A percentile compares a stretch with the other conserved stretches of the same genome.
Evolutionary conservation across 92 coral and sea anemone genomes (phyloP).

Genomic region (Umimayanthus kanabou): DNA sequence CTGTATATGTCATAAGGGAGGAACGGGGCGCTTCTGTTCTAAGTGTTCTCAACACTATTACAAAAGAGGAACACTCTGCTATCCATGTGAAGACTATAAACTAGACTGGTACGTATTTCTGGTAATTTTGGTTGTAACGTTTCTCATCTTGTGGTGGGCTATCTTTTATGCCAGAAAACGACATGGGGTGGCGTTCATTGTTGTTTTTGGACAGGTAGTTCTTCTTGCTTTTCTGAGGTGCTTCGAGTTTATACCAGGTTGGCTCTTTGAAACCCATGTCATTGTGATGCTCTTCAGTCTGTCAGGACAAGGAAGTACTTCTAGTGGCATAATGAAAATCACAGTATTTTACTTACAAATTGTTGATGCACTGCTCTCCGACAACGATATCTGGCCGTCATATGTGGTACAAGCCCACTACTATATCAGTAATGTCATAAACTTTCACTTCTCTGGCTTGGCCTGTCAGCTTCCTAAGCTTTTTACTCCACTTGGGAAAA

Average conservation of each 20-base stretch:
- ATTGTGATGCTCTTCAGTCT: conserved; percentile 58
- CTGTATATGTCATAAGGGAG: conserved; percentile 58
- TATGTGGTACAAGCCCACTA: conserved; percentile 55
- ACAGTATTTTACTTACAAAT: conserved; percentile 75
- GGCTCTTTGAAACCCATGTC: conserved; percentile 64
- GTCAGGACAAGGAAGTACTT: conserved; percentile 46
- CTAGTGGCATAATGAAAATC: conserved; percentile 56
- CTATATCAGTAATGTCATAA: conserved; percentile 68
- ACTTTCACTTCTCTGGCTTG: conserved; percentile 68
- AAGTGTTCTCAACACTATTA: conserved; percentile 55
- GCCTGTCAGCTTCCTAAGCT: conserved; percentile 69
- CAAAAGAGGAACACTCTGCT: conserved; percentile 61
- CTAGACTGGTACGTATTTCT: conserved; percentile 47
- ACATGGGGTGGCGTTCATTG: conserved; percentile 44
- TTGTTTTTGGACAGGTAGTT: conserved; percentile 49
- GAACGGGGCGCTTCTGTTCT: conserved; percentile 65
- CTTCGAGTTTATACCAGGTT: conserved; percentile 60
- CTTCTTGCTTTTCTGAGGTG: conserved; percentile 48
- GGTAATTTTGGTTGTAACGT: conserved; percentile 42
- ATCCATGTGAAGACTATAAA: conserved; percentile 48
- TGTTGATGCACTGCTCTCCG: conserved; percentile 74
- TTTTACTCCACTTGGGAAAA: conserved; percentile 69
- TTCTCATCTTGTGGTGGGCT: conserved; percentile 54
- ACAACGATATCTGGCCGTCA: conserved; percentile 66
- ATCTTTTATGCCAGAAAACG: conserved; percentile 36